phyloP scores from a whole-genome alignment of 2,113 vertebrate genomes.

The Actenoides lindsayi region DNA sequence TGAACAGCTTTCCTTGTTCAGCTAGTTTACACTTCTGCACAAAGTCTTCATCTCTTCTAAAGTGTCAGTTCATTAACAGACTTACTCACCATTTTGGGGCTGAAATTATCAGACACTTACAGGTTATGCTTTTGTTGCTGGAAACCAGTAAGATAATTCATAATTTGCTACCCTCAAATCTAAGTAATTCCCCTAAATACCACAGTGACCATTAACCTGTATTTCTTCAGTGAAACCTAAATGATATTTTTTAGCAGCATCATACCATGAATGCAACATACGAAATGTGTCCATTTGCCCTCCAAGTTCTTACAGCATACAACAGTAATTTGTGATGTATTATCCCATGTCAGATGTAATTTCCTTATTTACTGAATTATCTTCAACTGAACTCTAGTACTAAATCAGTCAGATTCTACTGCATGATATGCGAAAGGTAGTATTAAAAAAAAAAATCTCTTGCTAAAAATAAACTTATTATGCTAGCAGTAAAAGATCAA shows the following conservation, averaged over 20 bases:
- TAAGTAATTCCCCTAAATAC: background rate
- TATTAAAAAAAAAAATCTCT: background rate
- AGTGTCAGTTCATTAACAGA: background rate
- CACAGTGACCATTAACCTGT: background rate
- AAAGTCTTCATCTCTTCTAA: background rate
- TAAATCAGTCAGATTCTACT: background rate
- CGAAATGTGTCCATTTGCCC: background rate
- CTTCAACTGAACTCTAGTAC: background rate
- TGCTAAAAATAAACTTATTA: background rate
- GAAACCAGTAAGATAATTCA: background rate
- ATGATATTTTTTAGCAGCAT: background rate
- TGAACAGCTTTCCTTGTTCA: background rate
- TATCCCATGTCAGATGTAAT: background rate
- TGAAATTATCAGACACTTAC: background rate
- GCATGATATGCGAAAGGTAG: background rate
- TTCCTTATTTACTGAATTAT: background rate
- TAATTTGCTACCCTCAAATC: background rate
- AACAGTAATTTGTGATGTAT: background rate
- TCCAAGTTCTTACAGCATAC: background rate
- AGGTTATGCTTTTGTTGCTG: background rate
- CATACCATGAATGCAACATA: background rate
- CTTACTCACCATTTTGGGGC: background rate
- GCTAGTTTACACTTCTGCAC: background rate
- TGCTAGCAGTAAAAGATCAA: background rate
- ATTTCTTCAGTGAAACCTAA: background rate